These are phyloP conservation scores for Bagarius yarrelli DNA, from an alignment of 2,113 vertebrate species.

Conservation along the genomic window DNA sequence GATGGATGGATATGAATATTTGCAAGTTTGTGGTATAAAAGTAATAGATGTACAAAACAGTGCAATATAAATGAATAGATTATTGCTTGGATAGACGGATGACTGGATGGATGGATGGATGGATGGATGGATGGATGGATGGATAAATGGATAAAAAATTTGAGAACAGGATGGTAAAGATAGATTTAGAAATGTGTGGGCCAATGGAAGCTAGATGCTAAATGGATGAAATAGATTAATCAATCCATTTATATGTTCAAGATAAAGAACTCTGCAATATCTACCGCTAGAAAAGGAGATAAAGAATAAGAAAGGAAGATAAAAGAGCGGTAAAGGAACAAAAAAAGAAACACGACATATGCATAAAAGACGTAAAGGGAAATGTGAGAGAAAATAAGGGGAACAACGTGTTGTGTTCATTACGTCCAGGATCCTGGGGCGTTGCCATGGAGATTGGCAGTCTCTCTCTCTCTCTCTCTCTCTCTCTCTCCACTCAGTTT, in stretches of 20 bases:
- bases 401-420: too few species aligned
- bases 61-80: not conserved
- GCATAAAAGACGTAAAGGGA: not conserved
- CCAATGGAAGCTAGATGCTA: not conserved
- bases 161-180: not conserved
- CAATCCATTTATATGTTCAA: not conserved
- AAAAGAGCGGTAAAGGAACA: slow-evolving; percentile 11
- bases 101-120: not conserved
- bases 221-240: not conserved
- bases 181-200: not conserved
- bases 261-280: not conserved
- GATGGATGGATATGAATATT: not conserved
- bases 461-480: not conserved
- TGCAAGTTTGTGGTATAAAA: too few species aligned
- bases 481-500: not conserved
- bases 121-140: not conserved
- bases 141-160: not conserved
- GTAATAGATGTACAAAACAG: too few species aligned
- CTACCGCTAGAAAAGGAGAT: not conserved
- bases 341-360: too few species aligned
- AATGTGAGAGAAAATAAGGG: not conserved
- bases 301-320: slow-evolving; percentile 36
- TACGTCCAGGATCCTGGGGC: slow-evolving; percentile 33
- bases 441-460: slow-evolving; percentile 41
- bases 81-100: too few species aligned